Evolutionary conservation across 2,888 invertebrate genomes (phyloP), one percentile per base, ranked within the genome.

Genomic region (Melinaea marsaeus): DNA sequence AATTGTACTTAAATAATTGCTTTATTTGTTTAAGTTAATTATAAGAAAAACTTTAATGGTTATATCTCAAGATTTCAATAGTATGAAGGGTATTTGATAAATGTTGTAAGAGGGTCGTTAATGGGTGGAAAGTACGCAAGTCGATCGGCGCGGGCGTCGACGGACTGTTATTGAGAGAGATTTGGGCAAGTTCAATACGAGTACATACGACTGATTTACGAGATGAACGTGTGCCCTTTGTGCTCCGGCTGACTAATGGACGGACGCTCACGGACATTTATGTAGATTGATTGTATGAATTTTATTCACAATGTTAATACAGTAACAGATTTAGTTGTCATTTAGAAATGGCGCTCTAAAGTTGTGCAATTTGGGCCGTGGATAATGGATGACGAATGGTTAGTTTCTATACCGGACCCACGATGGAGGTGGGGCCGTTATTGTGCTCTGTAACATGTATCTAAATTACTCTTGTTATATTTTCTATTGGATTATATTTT

Each of bases 251-350:
- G 85, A 90, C 89, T 90, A 90, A 90, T 90, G 90, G 89, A 89
- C 89, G 85, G 86, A 87, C 90, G 90, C 88, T 88, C 90, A 90
- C 85, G 86, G 89, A 90, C 90, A 88, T 90, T 90, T 90, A 90
- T 90, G 90, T 90, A 90, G 90, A 90, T 90, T 90, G 90, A 90
- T 90, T 90, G 90, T 89, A 90, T 90, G 83, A 90, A 90, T 90
- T 90, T 90, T 90, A 90, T 90, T 90, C 90, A 90, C 90, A 88
- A 90, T 90, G 90, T 90, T 90, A 90, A 90, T 90, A 90, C 90
- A 90, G 83, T 89, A 90, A 90, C 90, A 90, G 90, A 90, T 90
- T 90, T 90, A 90, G 90, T 90, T 88, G 90, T 90, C 90, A 90
- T 90, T 90, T 90, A 88, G 89, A 89, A 90, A 90, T 90, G 88